These are phyloP conservation scores for Sinhomidia bicolor DNA, from an alignment of 2,888 invertebrate species.

Conservation along the genomic window DNA sequence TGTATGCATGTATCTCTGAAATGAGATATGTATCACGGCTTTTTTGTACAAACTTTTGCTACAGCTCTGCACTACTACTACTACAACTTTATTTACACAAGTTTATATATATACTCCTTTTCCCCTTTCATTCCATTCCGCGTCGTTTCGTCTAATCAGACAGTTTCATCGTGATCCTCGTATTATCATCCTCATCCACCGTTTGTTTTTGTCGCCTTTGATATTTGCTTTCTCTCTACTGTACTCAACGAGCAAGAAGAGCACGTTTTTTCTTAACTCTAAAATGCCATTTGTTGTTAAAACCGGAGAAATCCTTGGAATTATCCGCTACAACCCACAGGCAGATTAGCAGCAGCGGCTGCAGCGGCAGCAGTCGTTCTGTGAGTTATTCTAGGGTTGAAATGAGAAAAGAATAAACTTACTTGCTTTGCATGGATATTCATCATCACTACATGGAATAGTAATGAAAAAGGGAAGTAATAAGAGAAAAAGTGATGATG, in stretches of 20 bases:
- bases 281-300: conserved; percentile 61
- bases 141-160: conserved; percentile 33
- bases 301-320: conserved; percentile 51
- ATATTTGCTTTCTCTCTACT: conserved; percentile 3
- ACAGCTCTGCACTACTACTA: no score
- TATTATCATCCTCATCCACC: conserved; percentile 48
- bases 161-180: conserved; percentile 33
- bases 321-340: conserved; percentile 61
- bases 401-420: no score
- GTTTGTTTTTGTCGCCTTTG: conserved; percentile 27
- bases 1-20: not conserved
- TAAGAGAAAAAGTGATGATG: not conserved
- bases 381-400: not conserved
- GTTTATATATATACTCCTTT: not conserved
- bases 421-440: no score
- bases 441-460: not conserved
- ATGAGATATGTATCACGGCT: not conserved
- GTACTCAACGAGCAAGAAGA: not conserved
- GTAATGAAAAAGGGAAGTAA: not conserved
- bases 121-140: conserved; percentile 60
- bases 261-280: not conserved
- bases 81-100: no score
- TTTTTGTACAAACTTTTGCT: conserved; percentile 27
- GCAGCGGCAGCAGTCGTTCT: conserved; percentile 13
- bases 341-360: no score